Evolutionary conservation across 1,140 invertebrate genomes (phyloP), one percentile per base, ranked within the genome.

Genomic region (Heliconius melpomene): DNA sequence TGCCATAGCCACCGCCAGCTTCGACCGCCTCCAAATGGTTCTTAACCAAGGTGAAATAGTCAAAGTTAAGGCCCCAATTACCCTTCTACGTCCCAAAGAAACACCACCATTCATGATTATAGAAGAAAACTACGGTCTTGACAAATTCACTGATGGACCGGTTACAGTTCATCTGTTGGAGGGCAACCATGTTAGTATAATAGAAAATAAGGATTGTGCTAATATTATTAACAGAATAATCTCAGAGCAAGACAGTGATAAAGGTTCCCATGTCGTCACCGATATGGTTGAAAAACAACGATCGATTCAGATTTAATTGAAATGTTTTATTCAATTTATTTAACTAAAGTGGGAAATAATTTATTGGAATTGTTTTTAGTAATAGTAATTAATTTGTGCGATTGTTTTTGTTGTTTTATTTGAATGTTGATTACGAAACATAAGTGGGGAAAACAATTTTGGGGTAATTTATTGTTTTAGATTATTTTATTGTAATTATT

Each of bases 161-260:
- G 94, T 96, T 0, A 93, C 92, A 2, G 90, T 96, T 0, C 95
- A 95, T 96, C 95, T 95, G 60, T 93, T 96, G 46, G 96, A 96
- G 84, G 97, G 97, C n/a, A 97, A 97, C 89, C 97, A 97, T 84
- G 87, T 95, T 0, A 96, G 95, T 18, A 97, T 97, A 84, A 85
- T 97, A 78, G 95, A 97, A 32, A 96, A 96, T 86, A 91, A 94
- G 32, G 96, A 96, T 84, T 88, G 96, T 54, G 94, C 95, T 1
- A 92, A 95, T 74, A 95, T 96, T 9, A 96, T 97, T 50, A 97
- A 96, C 70, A 91, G 87, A 75, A 75, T 87, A 16, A 66, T 95
- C 29, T 11, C 77, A 0, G 88, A 89, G 9, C 83, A 82, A 11
- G 86, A 88, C 9, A 60, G 29, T 11, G 83, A 77, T 0, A 91